Base-by-base conservation (phyloP, 2,797 vertebrate species). In the Hydrocynus forskahlii region DNA sequence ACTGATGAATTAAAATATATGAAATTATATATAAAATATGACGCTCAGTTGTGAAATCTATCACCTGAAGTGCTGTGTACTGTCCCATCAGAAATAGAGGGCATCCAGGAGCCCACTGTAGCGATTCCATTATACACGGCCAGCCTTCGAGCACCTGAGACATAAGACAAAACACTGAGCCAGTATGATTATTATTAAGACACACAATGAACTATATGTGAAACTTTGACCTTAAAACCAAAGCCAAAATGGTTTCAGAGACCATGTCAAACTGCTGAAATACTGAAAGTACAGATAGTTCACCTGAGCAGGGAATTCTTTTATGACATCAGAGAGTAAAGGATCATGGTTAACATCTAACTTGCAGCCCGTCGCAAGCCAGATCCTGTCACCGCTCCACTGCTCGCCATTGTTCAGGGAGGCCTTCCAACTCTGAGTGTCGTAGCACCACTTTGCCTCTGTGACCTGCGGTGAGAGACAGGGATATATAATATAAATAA, bases 291-390 rank as follows among this genome's bases (percentile, higher is more conserved):
- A 40, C 4, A 5, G 10, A 4, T 60, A 25, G 38, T 66, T 80
- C 23, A 93, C 94, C 89, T 94, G 92, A 84, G 94, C 77, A 10
- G 93, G 95, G 80, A 94, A 95, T 57, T 92, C 87, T 78, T 82
- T 90, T 75, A 93, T 92, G 75, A 94, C 84, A 1, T 92, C 90
- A 76, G 90, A 88, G 45, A 95, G 93, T 83, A 95, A 66, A 0
- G 91, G 92, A 75, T 95, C 94, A 75, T 95, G 91, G 75, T 81
- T 90, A 38, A 90, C 90, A 59, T 95, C 92, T 8, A 95, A 91
- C 81, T 95, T 95, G 85, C 94, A 95, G 75, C 94, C 94, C 0
- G 95, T 95, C 35, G 94, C 94, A 25, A 95, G 90, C 94, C 94
- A 95, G 78, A 95, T 93, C 84, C 81, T 90, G 38, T 95, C 92